These are phyloP conservation scores for Drosophila yakuba DNA, from an alignment of 1,140 invertebrate genomes.

Conservation along the genomic window DNA sequence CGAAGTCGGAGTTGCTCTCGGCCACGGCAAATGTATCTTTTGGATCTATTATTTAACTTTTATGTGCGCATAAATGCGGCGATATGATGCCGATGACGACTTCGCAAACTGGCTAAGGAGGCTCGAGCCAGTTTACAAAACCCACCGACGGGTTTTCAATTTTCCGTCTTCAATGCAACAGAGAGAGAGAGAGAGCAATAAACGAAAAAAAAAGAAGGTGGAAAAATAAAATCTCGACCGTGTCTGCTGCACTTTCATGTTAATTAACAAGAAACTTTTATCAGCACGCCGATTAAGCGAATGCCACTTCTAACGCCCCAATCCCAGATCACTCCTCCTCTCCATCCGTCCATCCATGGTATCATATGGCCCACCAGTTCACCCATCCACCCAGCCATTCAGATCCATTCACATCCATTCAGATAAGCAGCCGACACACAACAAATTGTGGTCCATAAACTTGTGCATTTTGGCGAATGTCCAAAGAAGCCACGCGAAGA, in stretches of 20 bases:
- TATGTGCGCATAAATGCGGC: constrained; percentile 82
- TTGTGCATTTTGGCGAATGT: constrained; percentile 12
- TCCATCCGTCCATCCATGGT: background rate
- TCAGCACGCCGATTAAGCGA: constrained; percentile 64
- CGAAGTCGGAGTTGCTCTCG: constrained; percentile 3
- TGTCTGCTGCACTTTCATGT: constrained; percentile 69
- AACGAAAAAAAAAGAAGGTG: too few relatives aligned
- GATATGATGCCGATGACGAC: constrained; percentile 72
- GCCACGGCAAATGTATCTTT: constrained; percentile 73
- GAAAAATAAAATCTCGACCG: constrained; percentile 3
- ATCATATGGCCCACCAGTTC: background rate
- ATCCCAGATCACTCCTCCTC: background rate
- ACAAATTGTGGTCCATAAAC: constrained; percentile 73
- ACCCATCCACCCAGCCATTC: background rate
- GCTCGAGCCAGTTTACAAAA: constrained; percentile 32
- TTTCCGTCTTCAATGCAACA: background rate
- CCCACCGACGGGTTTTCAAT: constrained; percentile 17
- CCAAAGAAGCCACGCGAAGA: constrained; percentile 32
- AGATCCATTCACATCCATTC: background rate
- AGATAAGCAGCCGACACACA: constrained; percentile 65
- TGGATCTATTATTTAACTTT: constrained; percentile 84
- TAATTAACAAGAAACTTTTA: constrained; percentile 77
- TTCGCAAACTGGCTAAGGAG: constrained; percentile 46
- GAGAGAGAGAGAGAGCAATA: too few relatives aligned
- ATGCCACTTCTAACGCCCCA: constrained; percentile 50